A percentile compares a stretch with the other conserved stretches of the same genome.
Conservation (phyloP, 2,888 invertebrate genomes). For the Hemistola chrysoprasaria region DNA sequence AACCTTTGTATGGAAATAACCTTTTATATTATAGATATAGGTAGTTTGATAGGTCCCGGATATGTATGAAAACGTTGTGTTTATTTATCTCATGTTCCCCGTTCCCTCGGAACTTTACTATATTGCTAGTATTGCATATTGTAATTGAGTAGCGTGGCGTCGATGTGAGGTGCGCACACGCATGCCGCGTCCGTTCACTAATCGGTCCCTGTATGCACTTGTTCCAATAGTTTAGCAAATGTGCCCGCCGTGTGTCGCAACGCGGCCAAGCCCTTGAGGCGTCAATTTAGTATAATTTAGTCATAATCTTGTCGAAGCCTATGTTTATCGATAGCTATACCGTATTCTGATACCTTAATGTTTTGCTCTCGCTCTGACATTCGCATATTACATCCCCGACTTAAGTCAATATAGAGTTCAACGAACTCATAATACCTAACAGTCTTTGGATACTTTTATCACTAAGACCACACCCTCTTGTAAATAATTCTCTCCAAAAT, state of each 20-base stretch:
- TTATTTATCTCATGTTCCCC: too few species aligned
- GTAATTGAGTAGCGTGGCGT: slow-evolving; percentile 44
- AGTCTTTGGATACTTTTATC: slow-evolving; percentile 80
- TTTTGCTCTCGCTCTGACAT: slow-evolving; percentile 68
- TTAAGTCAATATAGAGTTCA: slow-evolving; percentile 71
- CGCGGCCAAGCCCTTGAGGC: slow-evolving; percentile 44
- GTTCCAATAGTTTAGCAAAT: slow-evolving; percentile 36
- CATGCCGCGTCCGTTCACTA: slow-evolving; percentile 37
- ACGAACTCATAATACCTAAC: slow-evolving; percentile 76
- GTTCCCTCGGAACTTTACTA: too few species aligned
- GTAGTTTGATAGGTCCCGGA: too few species aligned
- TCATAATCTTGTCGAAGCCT: slow-evolving; percentile 60
- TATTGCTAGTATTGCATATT: slow-evolving; percentile 4
- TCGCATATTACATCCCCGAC: slow-evolving; percentile 69
- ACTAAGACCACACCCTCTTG: slow-evolving; percentile 78
- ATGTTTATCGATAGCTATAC: slow-evolving; percentile 60
- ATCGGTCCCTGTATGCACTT: slow-evolving; percentile 31
- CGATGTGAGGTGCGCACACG: slow-evolving; percentile 29
- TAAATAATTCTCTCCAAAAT: slow-evolving; percentile 81
- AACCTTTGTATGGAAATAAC: too few species aligned
- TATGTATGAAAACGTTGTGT: too few species aligned
- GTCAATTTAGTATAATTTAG: slow-evolving; percentile 53
- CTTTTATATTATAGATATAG: too few species aligned
- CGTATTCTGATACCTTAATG: slow-evolving; percentile 50
- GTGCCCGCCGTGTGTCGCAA: too few species aligned